These are phyloP conservation scores for Cephalotes varians DNA, from an alignment of 2,888 invertebrate species.

Conservation along the genomic window DNA sequence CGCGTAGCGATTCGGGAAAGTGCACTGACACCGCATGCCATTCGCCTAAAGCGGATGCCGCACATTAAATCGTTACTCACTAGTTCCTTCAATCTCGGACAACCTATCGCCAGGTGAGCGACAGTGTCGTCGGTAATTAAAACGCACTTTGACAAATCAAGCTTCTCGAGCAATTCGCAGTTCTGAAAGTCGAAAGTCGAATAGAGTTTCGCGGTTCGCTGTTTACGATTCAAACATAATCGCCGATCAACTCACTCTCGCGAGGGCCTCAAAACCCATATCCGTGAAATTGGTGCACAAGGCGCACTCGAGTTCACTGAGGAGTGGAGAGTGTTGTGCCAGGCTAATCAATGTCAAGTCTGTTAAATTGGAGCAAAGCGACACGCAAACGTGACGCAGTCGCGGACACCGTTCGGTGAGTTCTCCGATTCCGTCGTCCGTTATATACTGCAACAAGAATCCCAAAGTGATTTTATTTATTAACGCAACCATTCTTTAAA, in stretches of 20 bases:
- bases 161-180: constrained; percentile 96
- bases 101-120: constrained; percentile 97
- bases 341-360: constrained; percentile 95
- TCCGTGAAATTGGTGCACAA: constrained; percentile 98
- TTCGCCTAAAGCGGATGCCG: background rate
- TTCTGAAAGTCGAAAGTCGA: constrained; percentile 88
- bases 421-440: constrained; percentile 95
- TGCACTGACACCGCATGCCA: background rate
- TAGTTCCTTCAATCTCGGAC: constrained; percentile 97
- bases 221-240: constrained; percentile 13
- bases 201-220: constrained; percentile 25
- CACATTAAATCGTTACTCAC: constrained; percentile 87
- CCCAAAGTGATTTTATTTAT: background rate
- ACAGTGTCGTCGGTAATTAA: constrained; percentile 98
- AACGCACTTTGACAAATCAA: constrained; percentile 99
- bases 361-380: constrained; percentile 96
- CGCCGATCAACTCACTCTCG: constrained; percentile 89
- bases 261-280: constrained; percentile 97
- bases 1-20: background rate
- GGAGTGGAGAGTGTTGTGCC: constrained; percentile 94
- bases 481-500: background rate
- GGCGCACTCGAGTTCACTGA: constrained; percentile 97
- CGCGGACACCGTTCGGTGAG: constrained; percentile 94
- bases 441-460: constrained; percentile 90
- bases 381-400: constrained; percentile 96